These are phyloP conservation scores for Hypomecis atomaria DNA, from an alignment of 2,888 invertebrate species.

Conservation along the genomic window DNA sequence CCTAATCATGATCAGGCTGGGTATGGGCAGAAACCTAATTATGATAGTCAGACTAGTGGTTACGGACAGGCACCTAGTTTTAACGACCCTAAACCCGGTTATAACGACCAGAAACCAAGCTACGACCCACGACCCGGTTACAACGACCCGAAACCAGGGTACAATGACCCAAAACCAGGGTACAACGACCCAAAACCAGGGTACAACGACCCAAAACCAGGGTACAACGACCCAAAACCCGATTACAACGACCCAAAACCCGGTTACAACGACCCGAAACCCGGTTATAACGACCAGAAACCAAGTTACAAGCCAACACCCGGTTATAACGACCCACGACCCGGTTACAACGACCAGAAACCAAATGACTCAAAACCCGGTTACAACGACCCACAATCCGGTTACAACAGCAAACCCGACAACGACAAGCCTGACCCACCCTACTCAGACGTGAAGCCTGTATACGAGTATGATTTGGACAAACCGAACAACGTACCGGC, in stretches of 20 bases:
- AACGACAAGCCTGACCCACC: constrained; percentile 24
- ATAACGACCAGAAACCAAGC: constrained; percentile 15
- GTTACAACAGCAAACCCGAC: constrained; percentile 16
- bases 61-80: constrained; percentile 21
- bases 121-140: constrained; percentile 21
- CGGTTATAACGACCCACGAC: constrained; percentile 21
- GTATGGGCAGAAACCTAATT: constrained; percentile 22
- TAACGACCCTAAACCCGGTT: constrained; percentile 28
- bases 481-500: constrained; percentile 64
- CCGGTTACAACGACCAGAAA: constrained; percentile 9
- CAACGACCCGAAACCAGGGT: constrained; percentile 12
- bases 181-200: constrained; percentile 13
- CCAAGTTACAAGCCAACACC: constrained; percentile 23
- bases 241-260: constrained; percentile 16
- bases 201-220: constrained; percentile 18
- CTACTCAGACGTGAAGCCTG: constrained; percentile 64
- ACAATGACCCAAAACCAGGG: constrained; percentile 14
- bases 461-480: constrained; percentile 71
- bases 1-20: constrained; percentile 25
- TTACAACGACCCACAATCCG: constrained; percentile 7
- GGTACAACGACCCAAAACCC: constrained; percentile 14
- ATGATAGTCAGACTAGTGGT: constrained; percentile 22
- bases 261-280: constrained; percentile 19
- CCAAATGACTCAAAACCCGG: constrained; percentile 15
- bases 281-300: constrained; percentile 13